phyloP scores from a whole-genome alignment of 2,888 invertebrate genomes.

The Lysandra bellargus region DNA sequence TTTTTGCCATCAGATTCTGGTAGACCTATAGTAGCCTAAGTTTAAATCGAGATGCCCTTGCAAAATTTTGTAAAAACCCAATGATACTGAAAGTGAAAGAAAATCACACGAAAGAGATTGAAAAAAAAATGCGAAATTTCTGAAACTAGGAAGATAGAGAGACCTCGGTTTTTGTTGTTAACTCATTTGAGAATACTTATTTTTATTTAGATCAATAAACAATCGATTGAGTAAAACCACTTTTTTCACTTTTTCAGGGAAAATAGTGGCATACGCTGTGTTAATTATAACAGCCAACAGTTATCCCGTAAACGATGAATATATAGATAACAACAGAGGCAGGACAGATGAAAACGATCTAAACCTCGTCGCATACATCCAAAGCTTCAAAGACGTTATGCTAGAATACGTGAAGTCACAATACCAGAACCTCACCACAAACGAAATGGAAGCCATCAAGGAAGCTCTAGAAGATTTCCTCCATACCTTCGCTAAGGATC shows the following conservation, averaged over 20 bases:
- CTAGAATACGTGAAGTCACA: constrained; percentile 44
- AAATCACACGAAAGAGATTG: too few relatives aligned
- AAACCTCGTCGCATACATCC: constrained; percentile 41
- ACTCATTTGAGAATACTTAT: too few relatives aligned
- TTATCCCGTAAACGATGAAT: constrained; percentile 36
- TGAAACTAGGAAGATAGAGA: too few relatives aligned
- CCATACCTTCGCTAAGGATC: constrained; percentile 46
- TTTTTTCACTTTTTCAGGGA: constrained; percentile 38
- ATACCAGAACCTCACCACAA: constrained; percentile 42
- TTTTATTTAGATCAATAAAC: too few relatives aligned
- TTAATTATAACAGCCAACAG: constrained; percentile 32
- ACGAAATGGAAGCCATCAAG: constrained; percentile 43
- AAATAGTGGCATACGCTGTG: constrained; percentile 31
- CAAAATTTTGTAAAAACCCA: too few relatives aligned
- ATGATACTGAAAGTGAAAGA: too few relatives aligned
- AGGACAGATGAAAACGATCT: constrained; percentile 30
- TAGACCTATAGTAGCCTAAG: too few relatives aligned
- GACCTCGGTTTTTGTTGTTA: too few relatives aligned
- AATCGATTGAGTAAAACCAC: too few relatives aligned
- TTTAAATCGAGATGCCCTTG: too few relatives aligned
- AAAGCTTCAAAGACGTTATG: constrained; percentile 46
- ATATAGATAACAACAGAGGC: neutral
- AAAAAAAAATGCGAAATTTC: too few relatives aligned
- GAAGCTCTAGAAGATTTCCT: constrained; percentile 47
- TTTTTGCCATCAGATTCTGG: too few relatives aligned